Base-by-base conservation (phyloP, 2,113 vertebrate genomes). In the Jacana jacana region DNA sequence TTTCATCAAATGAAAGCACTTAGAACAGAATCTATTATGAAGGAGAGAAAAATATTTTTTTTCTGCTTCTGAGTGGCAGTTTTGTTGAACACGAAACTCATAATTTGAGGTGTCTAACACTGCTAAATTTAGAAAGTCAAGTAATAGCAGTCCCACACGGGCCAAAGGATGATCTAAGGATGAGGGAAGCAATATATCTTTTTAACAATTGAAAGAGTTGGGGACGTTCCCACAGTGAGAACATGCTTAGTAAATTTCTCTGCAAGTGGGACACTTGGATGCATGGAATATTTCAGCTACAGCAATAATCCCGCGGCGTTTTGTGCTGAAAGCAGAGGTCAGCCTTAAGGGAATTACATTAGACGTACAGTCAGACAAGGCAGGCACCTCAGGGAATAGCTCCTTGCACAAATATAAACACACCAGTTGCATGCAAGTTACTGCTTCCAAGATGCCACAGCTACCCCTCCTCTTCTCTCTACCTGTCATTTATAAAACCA, bases 151-250 rank as follows among this genome's bases (percentile, higher is more conserved):
- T 77, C 81, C 52, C 51, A 33, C 25, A 1, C 44, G 60, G 52
- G 95, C 97, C 96, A 96, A 97, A 95, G 48, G 88, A 97, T 96
- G 92, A 97, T 80, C 93, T 97, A 95, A 96, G 86, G 83, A 96
- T 94, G 92, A 96, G 69, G 86, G 79, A 95, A 96, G 91, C 80
- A 88, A 81, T 96, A 92, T 69, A 95, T 96, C 96, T 96, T 92
- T 79, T 86, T 84, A 96, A 93, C 91, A 97, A 97, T 93, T 95
- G 93, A 91, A 95, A 90, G 73, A 93, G 31, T 39, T 96, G 86
- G 96, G 83, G 88, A 69, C 0, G 0, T 93, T 94, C 76, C 95
- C 90, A 86, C 83, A 93, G 31, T 87, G 82, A 96, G 96, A 94
- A 91, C 83, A 85, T 18, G 76, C 69, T 94, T 81, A 72, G 83